Conservation (phyloP, 92 coral and sea anemone species). For the Paragorgia papillata region DNA sequence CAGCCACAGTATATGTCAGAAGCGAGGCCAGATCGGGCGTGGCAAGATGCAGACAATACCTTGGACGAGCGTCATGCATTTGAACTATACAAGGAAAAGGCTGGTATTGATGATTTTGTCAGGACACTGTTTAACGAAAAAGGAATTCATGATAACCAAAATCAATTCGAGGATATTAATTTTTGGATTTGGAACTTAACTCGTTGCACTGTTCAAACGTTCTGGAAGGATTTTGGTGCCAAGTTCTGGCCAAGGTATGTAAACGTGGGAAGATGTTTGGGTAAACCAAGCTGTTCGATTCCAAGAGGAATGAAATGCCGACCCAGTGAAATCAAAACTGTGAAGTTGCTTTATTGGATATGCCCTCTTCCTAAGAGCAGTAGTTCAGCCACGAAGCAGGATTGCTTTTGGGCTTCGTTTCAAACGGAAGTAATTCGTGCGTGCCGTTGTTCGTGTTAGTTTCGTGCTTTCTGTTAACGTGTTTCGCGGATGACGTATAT, state of each 20-base stretch:
- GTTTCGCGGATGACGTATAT: too few species aligned
- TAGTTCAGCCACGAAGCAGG: not conserved
- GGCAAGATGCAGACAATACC: not conserved
- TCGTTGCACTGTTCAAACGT: slow-evolving; percentile 18
- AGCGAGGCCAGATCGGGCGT: slow-evolving; percentile 21
- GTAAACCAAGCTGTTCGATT: slow-evolving; percentile 8
- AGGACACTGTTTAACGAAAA: not conserved
- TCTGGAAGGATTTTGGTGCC: slow-evolving; percentile 33
- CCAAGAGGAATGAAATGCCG: slow-evolving; percentile 33
- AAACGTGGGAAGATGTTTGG: slow-evolving; percentile 21
- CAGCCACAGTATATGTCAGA: slow-evolving; percentile 23
- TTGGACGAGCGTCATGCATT: slow-evolving; percentile 7
- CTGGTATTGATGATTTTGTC: not conserved
- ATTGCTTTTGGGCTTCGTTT: slow-evolving; percentile 36
- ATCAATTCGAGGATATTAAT: slow-evolving; percentile 19
- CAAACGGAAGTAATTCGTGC: slow-evolving; percentile 9
- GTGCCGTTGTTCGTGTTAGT: slow-evolving; percentile 26
- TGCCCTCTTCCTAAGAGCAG: not conserved
- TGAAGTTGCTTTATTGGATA: slow-evolving; percentile 20
- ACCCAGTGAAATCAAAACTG: slow-evolving; percentile 12
- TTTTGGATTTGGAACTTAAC: slow-evolving; percentile 30
- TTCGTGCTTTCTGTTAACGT: too few species aligned
- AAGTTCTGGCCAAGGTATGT: slow-evolving; percentile 36
- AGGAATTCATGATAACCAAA: not conserved
- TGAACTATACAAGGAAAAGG: slow-evolving; percentile 2